phyloP scores from a whole-genome alignment of 2,888 invertebrate genomes.

The Cyrtodaria siliqua region DNA sequence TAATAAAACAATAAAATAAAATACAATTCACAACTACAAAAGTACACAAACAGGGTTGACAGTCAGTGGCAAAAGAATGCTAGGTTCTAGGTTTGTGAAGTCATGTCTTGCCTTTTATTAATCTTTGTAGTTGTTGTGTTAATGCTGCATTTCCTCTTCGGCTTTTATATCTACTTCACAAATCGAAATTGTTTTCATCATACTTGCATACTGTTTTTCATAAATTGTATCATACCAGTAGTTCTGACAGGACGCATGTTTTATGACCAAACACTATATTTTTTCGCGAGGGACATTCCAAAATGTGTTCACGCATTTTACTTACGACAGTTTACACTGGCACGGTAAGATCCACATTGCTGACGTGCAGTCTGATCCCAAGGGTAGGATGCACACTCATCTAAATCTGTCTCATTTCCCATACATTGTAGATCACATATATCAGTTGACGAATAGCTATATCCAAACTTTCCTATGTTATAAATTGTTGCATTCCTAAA shows the following conservation, averaged over 20 bases:
- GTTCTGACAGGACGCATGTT: not conserved
- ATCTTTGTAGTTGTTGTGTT: too few species aligned
- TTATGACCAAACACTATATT: not conserved
- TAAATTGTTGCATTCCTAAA: conserved; percentile 1
- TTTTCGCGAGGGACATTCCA: not conserved
- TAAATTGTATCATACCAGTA: not conserved
- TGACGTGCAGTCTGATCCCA: not conserved
- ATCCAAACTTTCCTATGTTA: not conserved
- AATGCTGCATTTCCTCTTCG: too few species aligned
- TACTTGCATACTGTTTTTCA: not conserved
- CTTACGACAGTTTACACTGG: not conserved
- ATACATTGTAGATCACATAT: not conserved
- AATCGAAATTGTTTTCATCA: not conserved
- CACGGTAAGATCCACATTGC: not conserved
- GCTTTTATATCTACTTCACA: too few species aligned
- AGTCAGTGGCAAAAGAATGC: too few species aligned
- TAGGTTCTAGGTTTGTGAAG: not conserved
- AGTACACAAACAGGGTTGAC: too few species aligned
- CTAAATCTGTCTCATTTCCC: not conserved
- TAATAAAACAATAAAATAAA: too few species aligned
- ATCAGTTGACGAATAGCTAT: not conserved
- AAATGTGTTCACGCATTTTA: not conserved
- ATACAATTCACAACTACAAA: too few species aligned
- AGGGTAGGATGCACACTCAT: not conserved
- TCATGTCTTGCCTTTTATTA: too few species aligned